phyloP scores from a whole-genome alignment of 2,888 invertebrate species.

The Poecilus cupreus region DNA sequence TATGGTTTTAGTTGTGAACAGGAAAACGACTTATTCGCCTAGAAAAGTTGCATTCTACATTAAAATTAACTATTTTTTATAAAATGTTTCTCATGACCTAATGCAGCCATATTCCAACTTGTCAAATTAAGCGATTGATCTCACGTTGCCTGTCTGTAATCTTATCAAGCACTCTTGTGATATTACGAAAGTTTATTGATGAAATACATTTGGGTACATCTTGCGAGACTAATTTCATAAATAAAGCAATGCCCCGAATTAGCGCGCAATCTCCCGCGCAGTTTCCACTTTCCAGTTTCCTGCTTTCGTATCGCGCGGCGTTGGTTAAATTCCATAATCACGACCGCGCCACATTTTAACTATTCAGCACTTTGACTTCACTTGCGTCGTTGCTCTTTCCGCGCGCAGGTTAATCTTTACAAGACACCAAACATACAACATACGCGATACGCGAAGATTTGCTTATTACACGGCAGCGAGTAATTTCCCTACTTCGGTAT shows the following conservation, averaged over 20 bases:
- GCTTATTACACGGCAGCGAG: not conserved
- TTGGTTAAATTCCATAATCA: conserved; percentile 33
- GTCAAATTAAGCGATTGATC: too few species aligned
- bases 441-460: not conserved
- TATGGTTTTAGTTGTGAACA: too few species aligned
- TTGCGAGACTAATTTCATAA: too few species aligned
- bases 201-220: not conserved
- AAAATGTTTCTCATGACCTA: too few species aligned
- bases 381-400: conserved; percentile 21
- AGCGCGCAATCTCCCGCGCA: not conserved
- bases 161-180: too few species aligned
- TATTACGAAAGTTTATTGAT: not conserved
- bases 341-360: conserved; percentile 31
- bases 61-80: too few species aligned
- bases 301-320: not conserved
- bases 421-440: not conserved
- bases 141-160: too few species aligned
- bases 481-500: conserved; percentile 41
- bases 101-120: too few species aligned
- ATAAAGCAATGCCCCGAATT: not conserved
- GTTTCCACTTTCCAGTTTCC: not conserved
- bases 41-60: too few species aligned
- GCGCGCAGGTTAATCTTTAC: conserved; percentile 39
- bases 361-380: conserved; percentile 46
- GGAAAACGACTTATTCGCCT: too few species aligned